Evolutionary conservation across 2,888 invertebrate genomes (phyloP).

Genomic region (Ophraella communa): DNA sequence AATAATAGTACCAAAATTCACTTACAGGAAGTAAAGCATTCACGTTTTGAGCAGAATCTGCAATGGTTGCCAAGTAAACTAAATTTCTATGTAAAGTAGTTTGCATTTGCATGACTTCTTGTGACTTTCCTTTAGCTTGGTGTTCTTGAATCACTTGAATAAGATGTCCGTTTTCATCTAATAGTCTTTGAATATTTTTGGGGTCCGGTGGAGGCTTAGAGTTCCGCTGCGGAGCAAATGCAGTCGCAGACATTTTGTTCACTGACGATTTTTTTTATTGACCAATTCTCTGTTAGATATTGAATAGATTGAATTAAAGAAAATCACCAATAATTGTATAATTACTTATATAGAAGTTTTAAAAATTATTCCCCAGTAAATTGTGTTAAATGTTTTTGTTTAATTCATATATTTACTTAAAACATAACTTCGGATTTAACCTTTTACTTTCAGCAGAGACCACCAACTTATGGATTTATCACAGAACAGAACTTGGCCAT

Average conservation of each 20-base stretch:
- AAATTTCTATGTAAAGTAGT: conserved; percentile 94
- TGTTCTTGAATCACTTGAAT: conserved; percentile 97
- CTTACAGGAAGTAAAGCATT: conserved; percentile 87
- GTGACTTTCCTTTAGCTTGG: conserved; percentile 92
- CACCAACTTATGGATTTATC: no score
- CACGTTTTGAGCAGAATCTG: conserved; percentile 95
- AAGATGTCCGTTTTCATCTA: conserved; percentile 96
- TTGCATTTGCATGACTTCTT: conserved; percentile 94
- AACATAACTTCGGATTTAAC: no score
- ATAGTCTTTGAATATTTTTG: conserved; percentile 90
- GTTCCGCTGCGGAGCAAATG: conserved; percentile 76
- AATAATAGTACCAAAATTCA: conserved; percentile 32
- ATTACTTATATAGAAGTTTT: background rate
- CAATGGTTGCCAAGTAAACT: conserved; percentile 93
- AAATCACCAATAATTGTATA: background rate
- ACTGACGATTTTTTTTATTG: background rate
- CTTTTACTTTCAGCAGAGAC: no score
- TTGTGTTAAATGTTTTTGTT: background rate
- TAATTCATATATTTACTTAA: no score
- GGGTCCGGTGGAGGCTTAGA: conserved; percentile 79
- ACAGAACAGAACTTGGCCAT: no score
- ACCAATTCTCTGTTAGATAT: background rate
- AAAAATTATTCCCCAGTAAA: background rate
- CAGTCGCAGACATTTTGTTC: conserved; percentile 68
- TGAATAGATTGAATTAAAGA: background rate